A percentile compares a stretch with the other conserved stretches of the same genome.
These are phyloP conservation scores for Muschampia staudingeri DNA, from an alignment of 2,888 invertebrate genomes.

Conservation along the genomic window DNA sequence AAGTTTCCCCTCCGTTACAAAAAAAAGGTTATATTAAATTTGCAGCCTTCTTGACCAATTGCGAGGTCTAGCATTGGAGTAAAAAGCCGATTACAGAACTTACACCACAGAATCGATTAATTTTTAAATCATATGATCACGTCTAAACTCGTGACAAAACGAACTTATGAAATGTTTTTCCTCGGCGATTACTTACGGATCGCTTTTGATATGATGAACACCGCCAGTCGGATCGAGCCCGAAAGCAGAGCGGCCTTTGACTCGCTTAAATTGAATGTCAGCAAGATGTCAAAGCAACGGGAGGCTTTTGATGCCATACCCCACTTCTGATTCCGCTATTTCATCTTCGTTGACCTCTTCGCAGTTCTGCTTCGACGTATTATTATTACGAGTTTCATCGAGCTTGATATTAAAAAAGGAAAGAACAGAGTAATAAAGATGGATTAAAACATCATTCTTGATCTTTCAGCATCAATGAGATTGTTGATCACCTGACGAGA, in stretches of 20 bases:
- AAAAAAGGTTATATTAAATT: no score
- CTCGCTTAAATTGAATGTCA: conserved; percentile 49
- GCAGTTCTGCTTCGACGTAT: background rate
- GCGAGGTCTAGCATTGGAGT: background rate
- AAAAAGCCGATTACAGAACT: background rate
- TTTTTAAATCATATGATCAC: background rate
- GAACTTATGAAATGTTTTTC: conserved; percentile 17
- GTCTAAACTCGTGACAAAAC: background rate
- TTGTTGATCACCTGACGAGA: no score
- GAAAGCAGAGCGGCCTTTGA: conserved; percentile 37
- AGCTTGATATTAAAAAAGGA: background rate
- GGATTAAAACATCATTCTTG: no score
- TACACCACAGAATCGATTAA: background rate
- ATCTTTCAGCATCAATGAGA: no score
- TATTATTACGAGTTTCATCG: background rate
- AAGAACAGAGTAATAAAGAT: background rate
- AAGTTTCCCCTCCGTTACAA: no score
- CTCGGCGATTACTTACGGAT: conserved; percentile 22
- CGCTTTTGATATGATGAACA: background rate
- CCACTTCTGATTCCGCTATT: conserved; percentile 40
- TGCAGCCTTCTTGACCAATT: no score
- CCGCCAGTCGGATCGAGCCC: background rate
- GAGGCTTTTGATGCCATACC: conserved; percentile 46
- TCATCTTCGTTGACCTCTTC: conserved; percentile 36
- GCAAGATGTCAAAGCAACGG: conserved; percentile 41